phyloP scores from a whole-genome alignment of 2,888 invertebrate species.

The Cryptocheilus praepositus region DNA sequence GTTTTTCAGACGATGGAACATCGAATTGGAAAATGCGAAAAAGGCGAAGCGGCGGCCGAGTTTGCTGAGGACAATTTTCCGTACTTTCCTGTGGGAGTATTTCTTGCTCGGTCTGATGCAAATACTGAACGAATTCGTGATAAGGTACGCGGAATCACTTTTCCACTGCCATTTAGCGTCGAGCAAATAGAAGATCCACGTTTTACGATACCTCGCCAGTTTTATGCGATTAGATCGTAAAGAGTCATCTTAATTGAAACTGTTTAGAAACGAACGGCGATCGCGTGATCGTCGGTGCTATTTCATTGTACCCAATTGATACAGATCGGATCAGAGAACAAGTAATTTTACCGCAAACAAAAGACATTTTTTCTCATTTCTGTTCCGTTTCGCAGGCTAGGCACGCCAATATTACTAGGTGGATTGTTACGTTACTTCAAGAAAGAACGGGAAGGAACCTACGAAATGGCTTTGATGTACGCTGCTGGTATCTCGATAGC shows the following conservation, averaged over 20 bases:
- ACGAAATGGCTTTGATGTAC: constrained; percentile 64
- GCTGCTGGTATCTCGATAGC: constrained; percentile 68
- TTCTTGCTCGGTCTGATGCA: constrained; percentile 73
- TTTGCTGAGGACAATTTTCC: constrained; percentile 74
- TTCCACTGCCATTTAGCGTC: too few species aligned
- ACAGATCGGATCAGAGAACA: too few species aligned
- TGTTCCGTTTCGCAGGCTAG: constrained; percentile 75
- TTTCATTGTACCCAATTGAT: neutral
- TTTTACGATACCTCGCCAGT: neutral
- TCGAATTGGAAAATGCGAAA: constrained; percentile 71
- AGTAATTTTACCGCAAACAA: neutral
- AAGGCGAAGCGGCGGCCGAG: constrained; percentile 70
- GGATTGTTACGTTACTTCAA: constrained; percentile 82
- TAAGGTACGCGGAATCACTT: neutral
- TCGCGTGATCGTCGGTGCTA: neutral
- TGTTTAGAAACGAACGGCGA: neutral
- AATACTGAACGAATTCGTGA: constrained; percentile 71
- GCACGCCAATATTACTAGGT: constrained; percentile 82
- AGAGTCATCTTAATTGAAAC: too few species aligned
- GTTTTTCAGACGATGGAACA: constrained; percentile 75
- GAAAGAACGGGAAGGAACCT: constrained; percentile 47
- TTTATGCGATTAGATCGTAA: too few species aligned
- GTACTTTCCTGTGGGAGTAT: constrained; percentile 75
- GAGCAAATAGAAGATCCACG: neutral
- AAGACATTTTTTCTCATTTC: neutral